These are phyloP conservation scores for Parazoanthus atlanticus DNA, from an alignment of 92 coral and sea anemone genomes.

Conservation along the genomic window DNA sequence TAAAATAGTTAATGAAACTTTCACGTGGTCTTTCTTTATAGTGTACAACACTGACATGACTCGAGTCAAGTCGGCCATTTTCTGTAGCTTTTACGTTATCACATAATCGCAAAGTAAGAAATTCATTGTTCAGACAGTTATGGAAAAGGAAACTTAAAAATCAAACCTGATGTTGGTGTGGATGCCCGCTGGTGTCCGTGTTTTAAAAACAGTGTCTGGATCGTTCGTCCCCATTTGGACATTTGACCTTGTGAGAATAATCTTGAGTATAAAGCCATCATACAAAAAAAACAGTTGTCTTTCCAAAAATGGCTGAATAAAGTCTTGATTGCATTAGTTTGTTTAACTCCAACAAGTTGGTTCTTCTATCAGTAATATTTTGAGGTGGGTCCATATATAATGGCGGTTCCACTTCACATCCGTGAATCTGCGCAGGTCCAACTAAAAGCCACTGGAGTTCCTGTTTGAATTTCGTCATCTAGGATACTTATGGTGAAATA, in stretches of 20 bases:
- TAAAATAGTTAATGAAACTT: too few species aligned
- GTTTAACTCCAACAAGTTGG: neutral
- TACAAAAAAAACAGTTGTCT: neutral
- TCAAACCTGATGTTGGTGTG: neutral
- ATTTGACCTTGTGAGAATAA: conserved; percentile 12
- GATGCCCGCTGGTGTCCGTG: neutral
- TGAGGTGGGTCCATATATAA: neutral
- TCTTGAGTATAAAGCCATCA: neutral
- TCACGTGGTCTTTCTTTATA: too few species aligned
- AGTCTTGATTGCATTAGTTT: neutral
- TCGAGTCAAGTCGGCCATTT: too few species aligned
- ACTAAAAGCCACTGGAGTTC: neutral
- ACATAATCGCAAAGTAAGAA: too few species aligned
- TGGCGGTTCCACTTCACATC: neutral
- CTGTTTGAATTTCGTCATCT: neutral
- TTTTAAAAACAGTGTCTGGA: neutral
- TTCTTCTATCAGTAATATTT: neutral
- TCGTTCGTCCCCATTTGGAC: conserved; percentile 2
- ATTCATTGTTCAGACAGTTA: too few species aligned
- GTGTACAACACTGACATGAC: too few species aligned
- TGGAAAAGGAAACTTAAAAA: neutral
- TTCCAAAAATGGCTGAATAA: neutral
- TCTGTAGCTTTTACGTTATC: too few species aligned
- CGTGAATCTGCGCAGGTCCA: neutral
- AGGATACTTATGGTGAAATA: neutral